Conservation (phyloP, 2,797 vertebrate genomes). For the Sparus aurata region DNA sequence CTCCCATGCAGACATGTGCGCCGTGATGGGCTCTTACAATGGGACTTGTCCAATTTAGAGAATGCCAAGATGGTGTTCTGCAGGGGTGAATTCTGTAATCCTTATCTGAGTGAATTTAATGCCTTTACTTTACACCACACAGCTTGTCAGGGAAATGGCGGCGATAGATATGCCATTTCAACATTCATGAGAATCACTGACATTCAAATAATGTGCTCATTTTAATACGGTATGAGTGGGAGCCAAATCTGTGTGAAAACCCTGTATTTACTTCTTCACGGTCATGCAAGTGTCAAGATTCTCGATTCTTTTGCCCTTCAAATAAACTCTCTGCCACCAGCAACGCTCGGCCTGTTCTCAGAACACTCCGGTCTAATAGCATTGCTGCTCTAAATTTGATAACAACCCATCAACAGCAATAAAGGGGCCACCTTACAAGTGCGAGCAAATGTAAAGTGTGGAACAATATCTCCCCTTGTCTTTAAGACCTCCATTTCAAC, state of each 20-base stretch:
- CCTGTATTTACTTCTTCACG: constrained; percentile 56
- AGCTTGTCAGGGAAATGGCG: constrained; percentile 77
- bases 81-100: constrained; percentile 84
- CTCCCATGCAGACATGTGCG: constrained; percentile 81
- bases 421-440: constrained; percentile 64
- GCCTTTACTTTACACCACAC: constrained; percentile 76
- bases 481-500: constrained; percentile 72
- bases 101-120: constrained; percentile 81
- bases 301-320: constrained; percentile 32
- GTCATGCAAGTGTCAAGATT: constrained; percentile 56
- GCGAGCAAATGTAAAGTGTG: constrained; percentile 54
- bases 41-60: constrained; percentile 87
- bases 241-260: constrained; percentile 69
- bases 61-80: constrained; percentile 81
- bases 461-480: constrained; percentile 71
- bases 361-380: constrained; percentile 35
- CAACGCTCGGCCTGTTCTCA: constrained; percentile 24
- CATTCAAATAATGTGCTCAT: constrained; percentile 85
- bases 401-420: constrained; percentile 73
- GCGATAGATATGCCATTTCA: constrained; percentile 80
- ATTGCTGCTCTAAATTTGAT: constrained; percentile 64
- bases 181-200: constrained; percentile 88
- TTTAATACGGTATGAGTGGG: constrained; percentile 76
- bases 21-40: constrained; percentile 81
- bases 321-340: constrained; percentile 11